These are phyloP conservation scores for Halcyon smyrnensis DNA, from an alignment of 2,797 vertebrate species.

Conservation along the genomic window DNA sequence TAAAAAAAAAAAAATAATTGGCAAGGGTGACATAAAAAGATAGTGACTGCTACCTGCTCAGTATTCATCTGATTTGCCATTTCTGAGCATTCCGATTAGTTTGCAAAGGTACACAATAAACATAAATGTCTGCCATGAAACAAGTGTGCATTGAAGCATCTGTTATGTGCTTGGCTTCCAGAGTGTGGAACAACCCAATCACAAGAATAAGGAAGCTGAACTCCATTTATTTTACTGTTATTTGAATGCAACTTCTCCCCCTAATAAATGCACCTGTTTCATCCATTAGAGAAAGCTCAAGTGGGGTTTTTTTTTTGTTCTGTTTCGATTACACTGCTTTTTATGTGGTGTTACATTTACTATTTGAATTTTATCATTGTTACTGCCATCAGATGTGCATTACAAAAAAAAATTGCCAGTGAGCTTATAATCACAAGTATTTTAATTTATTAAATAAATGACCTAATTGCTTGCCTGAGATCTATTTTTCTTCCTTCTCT, in stretches of 20 bases:
- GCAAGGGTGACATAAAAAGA: background rate
- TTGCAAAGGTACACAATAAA: constrained; percentile 31
- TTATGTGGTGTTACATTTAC: constrained; percentile 12
- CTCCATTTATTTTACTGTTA: constrained; percentile 68
- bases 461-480: constrained; percentile 72
- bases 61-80: constrained; percentile 33
- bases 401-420: constrained; percentile 10
- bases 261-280: constrained; percentile 69
- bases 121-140: constrained; percentile 17
- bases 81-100: constrained; percentile 43
- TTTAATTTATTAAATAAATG: constrained; percentile 76
- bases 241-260: constrained; percentile 48
- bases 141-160: background rate
- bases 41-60: background rate
- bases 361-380: constrained; percentile 51
- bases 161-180: constrained; percentile 41
- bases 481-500: constrained; percentile 66
- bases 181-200: constrained; percentile 9
- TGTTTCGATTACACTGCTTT: constrained; percentile 65
- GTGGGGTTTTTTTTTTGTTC: background rate
- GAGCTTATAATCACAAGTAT: constrained; percentile 62
- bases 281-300: constrained; percentile 66
- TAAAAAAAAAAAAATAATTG: constrained; percentile 19
- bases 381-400: constrained; percentile 20
- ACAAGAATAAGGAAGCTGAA: constrained; percentile 53